Conservation (phyloP, 1,140 invertebrate species). For the Drosophila punjabiensis region DNA sequence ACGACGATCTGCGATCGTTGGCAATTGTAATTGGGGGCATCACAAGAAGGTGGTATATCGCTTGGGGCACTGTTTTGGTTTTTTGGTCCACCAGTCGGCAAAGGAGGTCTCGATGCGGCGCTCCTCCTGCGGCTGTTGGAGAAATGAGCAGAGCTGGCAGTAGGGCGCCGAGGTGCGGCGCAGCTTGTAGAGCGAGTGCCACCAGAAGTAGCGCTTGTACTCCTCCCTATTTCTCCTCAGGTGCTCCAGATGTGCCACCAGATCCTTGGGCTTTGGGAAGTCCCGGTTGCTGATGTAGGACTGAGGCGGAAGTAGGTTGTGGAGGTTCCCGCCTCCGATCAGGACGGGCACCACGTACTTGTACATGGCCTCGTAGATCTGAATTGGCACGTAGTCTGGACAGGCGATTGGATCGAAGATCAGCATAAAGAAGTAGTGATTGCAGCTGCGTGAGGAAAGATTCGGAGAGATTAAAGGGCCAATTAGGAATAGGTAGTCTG, state of each 20-base stretch:
- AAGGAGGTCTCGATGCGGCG: constrained; percentile 23
- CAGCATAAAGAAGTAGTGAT: constrained; percentile 54
- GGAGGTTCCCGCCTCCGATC: constrained; percentile 46
- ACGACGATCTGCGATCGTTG: constrained; percentile 50
- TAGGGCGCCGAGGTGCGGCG: constrained; percentile 23
- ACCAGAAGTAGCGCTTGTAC: constrained; percentile 56
- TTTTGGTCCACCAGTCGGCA: constrained; percentile 47
- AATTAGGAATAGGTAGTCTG: no score
- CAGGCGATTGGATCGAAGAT: constrained; percentile 56
- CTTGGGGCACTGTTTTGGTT: constrained; percentile 51
- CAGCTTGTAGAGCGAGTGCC: constrained; percentile 55
- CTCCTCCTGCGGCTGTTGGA: not conserved
- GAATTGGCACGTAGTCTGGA: constrained; percentile 51
- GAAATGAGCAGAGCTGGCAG: constrained; percentile 46
- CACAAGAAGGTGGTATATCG: not conserved
- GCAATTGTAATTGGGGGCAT: constrained; percentile 57
- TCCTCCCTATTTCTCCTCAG: not conserved
- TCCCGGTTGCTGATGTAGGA: constrained; percentile 44
- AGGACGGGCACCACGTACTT: constrained; percentile 59
- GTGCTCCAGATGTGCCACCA: constrained; percentile 22
- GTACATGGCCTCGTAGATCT: constrained; percentile 45
- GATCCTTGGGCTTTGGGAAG: constrained; percentile 24
- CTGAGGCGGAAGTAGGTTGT: constrained; percentile 24
- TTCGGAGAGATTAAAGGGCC: not conserved
- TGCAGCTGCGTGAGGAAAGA: constrained; percentile 33